Base-by-base conservation (phyloP, 2,888 invertebrate species). In the Noctua fimbriata region DNA sequence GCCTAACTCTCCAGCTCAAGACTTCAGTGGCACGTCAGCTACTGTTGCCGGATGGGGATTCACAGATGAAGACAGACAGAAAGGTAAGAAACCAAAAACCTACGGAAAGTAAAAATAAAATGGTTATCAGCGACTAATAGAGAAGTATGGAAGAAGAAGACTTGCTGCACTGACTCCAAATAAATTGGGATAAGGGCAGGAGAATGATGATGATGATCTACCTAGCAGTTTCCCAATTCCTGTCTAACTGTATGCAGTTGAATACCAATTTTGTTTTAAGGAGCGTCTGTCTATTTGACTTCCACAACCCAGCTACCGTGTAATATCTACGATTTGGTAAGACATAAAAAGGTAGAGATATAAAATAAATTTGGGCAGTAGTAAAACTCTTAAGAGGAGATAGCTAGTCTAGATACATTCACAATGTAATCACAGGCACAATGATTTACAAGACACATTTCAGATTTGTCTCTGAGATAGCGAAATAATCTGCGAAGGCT, bases 31-130 rank as follows among this genome's bases (percentile, higher is more conserved):
- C 1, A 92, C 93, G 0, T 90, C 96, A 36, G 98, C 98, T 0
- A 97, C 98, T 0, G 98, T 98, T 0, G 98, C 98, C 44, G 99
- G 99, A 12, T 99, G 99, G 99, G 99, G 99, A 0, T 98, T 98
- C 97, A 98, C 98, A 0, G 96, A 98, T 86, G 99, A 99, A 93
- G 97, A 98, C 90, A 97, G 97, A 86, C 97, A 97, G 52, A 97
- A 97, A 94, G 98, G 98, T 97, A 92, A 92, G 92, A 18, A 36
- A 28, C 66, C 12, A 16, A 44, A 28, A 49, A 2, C 14, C 16
- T 60, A 28, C 14, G n/a, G 7, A 16, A 14, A 58, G 16, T 58
- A 60, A 60, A 58, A 58, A 2, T 58, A n/a, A 58, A 0, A 58
- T n/a, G 58, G 55, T 55, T 24, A 24, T 24, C 24, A 16, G 1